Percentiles rank a stretch among this genome's conserved stretches.
These are phyloP conservation scores for Schizaphis graminum DNA, from an alignment of 2,888 invertebrate genomes.

Conservation along the genomic window DNA sequence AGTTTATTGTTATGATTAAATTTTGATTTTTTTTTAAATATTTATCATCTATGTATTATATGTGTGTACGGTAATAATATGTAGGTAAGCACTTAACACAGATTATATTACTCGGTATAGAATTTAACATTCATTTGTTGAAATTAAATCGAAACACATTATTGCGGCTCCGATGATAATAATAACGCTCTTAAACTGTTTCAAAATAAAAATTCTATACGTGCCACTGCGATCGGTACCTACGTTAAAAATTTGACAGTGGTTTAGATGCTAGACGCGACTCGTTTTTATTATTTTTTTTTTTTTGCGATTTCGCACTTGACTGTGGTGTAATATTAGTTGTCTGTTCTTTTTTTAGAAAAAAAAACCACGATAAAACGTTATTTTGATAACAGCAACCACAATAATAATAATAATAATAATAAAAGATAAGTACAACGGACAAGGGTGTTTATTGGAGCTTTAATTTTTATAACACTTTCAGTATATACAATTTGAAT, in stretches of 20 bases:
- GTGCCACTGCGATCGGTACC: background rate
- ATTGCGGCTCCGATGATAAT: background rate
- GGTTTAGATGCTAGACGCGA: background rate
- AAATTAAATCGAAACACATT: background rate
- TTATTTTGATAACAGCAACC: conserved; percentile 15
- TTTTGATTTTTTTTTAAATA: background rate
- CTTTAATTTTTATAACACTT: conserved; percentile 18
- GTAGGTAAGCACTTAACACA: background rate
- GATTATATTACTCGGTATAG: background rate
- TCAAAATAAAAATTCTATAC: background rate
- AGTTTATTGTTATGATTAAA: background rate
- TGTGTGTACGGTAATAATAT: background rate
- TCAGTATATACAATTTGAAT: background rate
- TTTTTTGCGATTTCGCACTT: background rate
- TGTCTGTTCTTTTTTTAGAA: background rate
- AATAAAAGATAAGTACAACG: background rate
- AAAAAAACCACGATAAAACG: background rate
- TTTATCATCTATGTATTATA: background rate
- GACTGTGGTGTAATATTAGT: background rate
- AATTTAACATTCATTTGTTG: background rate
- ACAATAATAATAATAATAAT: background rate
- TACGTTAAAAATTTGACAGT: background rate
- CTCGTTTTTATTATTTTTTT: background rate
- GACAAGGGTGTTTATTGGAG: background rate
- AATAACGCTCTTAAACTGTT: background rate